Evolutionary conservation across 2,888 invertebrate genomes (phyloP), one percentile per base, ranked within the genome.

Genomic region (Temnothorax ravouxi): DNA sequence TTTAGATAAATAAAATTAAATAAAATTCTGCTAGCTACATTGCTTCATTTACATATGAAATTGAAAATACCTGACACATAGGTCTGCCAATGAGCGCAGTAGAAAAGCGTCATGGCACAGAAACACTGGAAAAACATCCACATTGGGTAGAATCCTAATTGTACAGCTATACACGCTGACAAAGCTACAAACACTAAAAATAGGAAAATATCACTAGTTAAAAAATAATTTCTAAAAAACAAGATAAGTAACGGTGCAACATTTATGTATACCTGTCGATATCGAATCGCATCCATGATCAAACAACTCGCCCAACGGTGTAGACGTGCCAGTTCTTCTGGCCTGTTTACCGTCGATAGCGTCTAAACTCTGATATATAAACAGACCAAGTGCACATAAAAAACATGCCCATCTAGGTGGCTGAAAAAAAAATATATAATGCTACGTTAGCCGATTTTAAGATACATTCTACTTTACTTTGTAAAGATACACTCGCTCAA

Each of bases 341-440:
- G 99, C 99, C 95, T 99, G 99, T 95, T 99, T 99, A 67, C 99
- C 99, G 95, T 99, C 99, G 86, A 99, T 99, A 64, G 99, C 99
- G 95, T 99, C 99, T 92, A 99, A 96, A 93, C 99, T 99, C 95
- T 99, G 99, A 95, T 99, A 99, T 83, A 99, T 95, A 95, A 99
- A 99, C 87, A 99, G 96, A 18, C 99, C 99, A 38, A 99, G 93
- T 0, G 98, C 99, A 95, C 99, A 99, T 1, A 99, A 95, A 15
- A 98, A 96, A 94, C 98, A 99, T 11, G 98, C 97, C 99, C 99
- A 99, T 92, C 98, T 95, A 71, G 99, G 99, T 76, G 98, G 97
- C 95, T 97, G 90, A 88, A 88, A 88, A 88, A 94, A 92, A 21
- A 41, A 84, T n/a, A 61, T 25, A 29, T 61, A 62, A 64, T 25